Conservation (phyloP, 2,888 invertebrate genomes). For the Tetramorium bicarinatum region DNA sequence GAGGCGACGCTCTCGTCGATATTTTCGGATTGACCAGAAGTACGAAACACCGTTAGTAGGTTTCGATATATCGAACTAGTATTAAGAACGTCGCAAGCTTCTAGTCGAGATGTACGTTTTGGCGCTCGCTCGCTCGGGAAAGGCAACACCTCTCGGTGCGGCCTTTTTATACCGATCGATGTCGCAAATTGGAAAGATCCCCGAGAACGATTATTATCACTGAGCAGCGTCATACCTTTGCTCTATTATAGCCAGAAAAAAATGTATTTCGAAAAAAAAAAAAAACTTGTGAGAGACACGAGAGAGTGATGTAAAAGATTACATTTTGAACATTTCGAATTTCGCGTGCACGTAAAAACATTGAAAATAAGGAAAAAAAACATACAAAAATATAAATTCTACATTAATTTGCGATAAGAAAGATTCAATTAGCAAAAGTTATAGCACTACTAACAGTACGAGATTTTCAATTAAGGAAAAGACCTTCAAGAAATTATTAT, state of each 20-base stretch:
- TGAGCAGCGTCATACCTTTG: not conserved
- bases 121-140: conserved; percentile 54
- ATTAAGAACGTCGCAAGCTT: not conserved
- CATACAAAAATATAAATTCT: not conserved
- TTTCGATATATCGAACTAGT: not conserved
- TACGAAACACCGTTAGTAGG: conserved; percentile 14
- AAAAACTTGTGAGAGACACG: not conserved
- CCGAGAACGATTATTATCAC: conserved; percentile 32
- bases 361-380: not conserved
- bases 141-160: conserved; percentile 65
- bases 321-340: not conserved
- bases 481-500: too few relatives aligned
- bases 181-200: conserved; percentile 24
- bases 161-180: conserved; percentile 60
- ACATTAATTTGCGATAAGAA: not conserved
- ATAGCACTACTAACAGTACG: not conserved
- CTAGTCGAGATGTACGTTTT: conserved; percentile 57
- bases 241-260: not conserved
- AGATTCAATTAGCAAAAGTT: not conserved
- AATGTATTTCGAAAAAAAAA: not conserved
- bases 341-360: not conserved
- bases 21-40: conserved; percentile 20
- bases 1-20: not conserved
- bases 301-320: not conserved
- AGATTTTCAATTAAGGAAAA: not conserved